Evolutionary conservation across 2,797 vertebrate genomes (phyloP).

Genomic region (Helostoma temminkii): DNA sequence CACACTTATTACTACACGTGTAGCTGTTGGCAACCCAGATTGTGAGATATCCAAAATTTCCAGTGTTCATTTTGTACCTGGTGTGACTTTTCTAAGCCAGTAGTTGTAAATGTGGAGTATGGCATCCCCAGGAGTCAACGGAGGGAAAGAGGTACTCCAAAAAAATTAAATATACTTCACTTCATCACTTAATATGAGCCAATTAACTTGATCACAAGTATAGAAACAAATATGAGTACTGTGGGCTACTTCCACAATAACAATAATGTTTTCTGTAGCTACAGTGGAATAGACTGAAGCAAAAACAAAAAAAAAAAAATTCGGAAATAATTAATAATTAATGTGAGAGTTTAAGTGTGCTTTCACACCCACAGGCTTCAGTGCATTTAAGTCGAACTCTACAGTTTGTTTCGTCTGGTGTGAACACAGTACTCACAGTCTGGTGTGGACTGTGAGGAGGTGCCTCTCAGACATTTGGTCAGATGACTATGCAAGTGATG

Average conservation of each 20-base stretch:
- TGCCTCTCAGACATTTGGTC: too few species aligned
- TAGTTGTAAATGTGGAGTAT: slow-evolving; percentile 32
- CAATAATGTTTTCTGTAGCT: background rate
- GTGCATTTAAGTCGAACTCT: too few species aligned
- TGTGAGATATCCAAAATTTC: slow-evolving; percentile 23
- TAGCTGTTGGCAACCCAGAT: slow-evolving; percentile 9
- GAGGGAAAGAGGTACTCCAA: slow-evolving; percentile 15
- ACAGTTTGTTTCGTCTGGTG: too few species aligned
- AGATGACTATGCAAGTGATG: too few species aligned
- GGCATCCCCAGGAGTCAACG: slow-evolving; percentile 9
- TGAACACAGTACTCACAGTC: too few species aligned
- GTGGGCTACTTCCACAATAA: background rate
- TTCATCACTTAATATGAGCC: slow-evolving; percentile 5
- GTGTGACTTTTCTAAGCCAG: slow-evolving; percentile 70
- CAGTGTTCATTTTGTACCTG: slow-evolving; percentile 36
- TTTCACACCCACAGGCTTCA: too few species aligned
- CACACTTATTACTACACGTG: slow-evolving; percentile 14
- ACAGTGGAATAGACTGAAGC: background rate
- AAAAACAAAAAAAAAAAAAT: background rate
- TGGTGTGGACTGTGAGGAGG: too few species aligned
- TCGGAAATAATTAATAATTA: background rate
- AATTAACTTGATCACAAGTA: slow-evolving; percentile 5
- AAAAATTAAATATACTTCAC: slow-evolving; percentile 28
- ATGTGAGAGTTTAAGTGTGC: too few species aligned
- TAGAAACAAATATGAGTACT: background rate